Evolutionary conservation across 2,797 vertebrate species (phyloP).

Genomic region (Loriculus beryllinus): DNA sequence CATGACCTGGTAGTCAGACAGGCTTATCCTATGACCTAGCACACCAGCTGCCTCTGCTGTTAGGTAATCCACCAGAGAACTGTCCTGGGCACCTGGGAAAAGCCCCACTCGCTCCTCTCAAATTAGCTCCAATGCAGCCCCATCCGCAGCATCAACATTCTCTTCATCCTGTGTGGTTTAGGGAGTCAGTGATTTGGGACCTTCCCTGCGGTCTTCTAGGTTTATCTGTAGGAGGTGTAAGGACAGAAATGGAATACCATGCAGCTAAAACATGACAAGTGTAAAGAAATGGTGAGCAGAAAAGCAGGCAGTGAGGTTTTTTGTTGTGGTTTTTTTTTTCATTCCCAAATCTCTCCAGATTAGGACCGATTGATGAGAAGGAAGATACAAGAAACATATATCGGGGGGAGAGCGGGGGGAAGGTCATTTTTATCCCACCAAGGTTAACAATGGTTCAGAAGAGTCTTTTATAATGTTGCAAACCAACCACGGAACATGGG

Average conservation of each 20-base stretch:
- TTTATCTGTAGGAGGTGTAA: neutral
- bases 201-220: neutral
- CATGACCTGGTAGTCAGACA: neutral
- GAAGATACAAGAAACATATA: neutral
- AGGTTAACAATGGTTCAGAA: neutral
- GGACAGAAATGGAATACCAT: neutral
- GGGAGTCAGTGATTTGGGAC: neutral
- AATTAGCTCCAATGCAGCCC: neutral
- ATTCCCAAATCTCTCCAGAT: neutral
- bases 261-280: neutral
- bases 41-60: neutral
- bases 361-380: neutral
- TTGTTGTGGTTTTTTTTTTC: neutral
- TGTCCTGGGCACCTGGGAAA: neutral
- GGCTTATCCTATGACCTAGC: neutral
- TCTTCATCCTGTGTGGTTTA: neutral
- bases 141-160: neutral
- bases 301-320: neutral
- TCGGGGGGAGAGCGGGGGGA: no score
- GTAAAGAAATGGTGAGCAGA: neutral
- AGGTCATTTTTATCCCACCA: neutral
- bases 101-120: neutral
- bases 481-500: neutral
- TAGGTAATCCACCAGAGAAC: fast-evolving
- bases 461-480: neutral